Conservation (phyloP, 2,113 vertebrate genomes). For the Ctenodactylus gundi region DNA sequence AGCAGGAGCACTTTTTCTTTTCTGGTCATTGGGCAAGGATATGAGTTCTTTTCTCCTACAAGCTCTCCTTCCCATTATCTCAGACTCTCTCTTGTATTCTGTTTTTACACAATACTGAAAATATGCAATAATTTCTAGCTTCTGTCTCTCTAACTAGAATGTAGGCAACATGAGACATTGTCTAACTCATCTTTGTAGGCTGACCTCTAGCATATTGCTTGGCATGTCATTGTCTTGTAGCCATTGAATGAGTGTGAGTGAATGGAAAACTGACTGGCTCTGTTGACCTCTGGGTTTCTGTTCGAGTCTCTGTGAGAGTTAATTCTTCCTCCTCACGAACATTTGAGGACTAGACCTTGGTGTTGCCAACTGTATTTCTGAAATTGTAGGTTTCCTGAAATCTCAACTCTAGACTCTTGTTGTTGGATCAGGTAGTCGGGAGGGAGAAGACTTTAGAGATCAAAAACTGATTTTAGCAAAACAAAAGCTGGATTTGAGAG, state of each 20-base stretch:
- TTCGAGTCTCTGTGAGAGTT: not conserved
- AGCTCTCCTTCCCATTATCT: not conserved
- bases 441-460: constrained; percentile 12
- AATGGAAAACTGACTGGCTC: not conserved
- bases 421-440: not conserved
- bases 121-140: constrained; percentile 18
- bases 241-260: not conserved
- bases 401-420: not conserved
- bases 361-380: not conserved
- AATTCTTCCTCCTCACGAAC: not conserved
- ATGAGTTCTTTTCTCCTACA: not conserved
- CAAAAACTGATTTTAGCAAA: constrained; percentile 15
- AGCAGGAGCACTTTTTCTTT: too few species aligned
- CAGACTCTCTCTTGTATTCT: not conserved
- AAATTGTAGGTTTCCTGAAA: constrained; percentile 11
- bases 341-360: not conserved
- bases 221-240: not conserved
- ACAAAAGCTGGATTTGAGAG: not conserved
- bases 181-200: not conserved
- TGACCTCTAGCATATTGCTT: not conserved
- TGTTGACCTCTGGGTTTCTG: not conserved
- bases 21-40: too few species aligned
- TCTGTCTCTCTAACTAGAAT: not conserved
- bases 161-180: not conserved
- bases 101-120: not conserved